Percentiles rank a stretch among this genome's conserved stretches.
phyloP scores from a whole-genome alignment of 2,888 invertebrate genomes.

The Parnassius smintheus region DNA sequence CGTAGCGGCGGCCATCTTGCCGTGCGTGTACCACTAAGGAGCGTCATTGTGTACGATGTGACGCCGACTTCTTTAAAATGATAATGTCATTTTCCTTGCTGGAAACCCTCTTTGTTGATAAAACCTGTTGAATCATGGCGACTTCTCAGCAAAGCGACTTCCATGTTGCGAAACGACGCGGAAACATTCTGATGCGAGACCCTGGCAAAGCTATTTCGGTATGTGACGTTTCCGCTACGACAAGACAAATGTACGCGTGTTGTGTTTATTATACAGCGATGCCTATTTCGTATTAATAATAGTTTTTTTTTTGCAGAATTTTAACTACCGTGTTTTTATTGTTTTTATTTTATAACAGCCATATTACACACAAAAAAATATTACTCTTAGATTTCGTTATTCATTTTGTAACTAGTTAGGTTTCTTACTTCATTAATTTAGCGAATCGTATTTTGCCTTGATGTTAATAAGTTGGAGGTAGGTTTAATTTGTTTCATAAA shows the following conservation, averaged over 20 bases:
- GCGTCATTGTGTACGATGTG: slow-evolving; percentile 71
- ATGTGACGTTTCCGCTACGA: slow-evolving; percentile 54
- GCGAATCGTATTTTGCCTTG: too few species aligned
- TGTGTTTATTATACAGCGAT: slow-evolving; percentile 4
- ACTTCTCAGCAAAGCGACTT: slow-evolving; percentile 39
- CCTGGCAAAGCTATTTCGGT: slow-evolving; percentile 73
- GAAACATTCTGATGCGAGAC: slow-evolving; percentile 59
- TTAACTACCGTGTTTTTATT: slow-evolving; percentile 33
- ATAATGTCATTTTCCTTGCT: slow-evolving; percentile 73
- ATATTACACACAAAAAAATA: slow-evolving; percentile 3
- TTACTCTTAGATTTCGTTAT: too few species aligned
- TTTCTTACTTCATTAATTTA: too few species aligned
- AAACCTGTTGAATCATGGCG: slow-evolving; percentile 43
- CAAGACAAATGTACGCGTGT: slow-evolving; percentile 14
- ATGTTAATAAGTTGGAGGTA: too few species aligned
- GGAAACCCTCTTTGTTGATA: slow-evolving; percentile 43
- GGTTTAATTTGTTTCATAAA: too few species aligned
- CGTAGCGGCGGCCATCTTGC: slow-evolving; percentile 75
- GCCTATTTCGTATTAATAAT: slow-evolving; percentile 35
- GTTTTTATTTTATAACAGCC: slow-evolving; percentile 34
- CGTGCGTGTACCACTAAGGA: slow-evolving; percentile 62
- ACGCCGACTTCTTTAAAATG: slow-evolving; percentile 66
- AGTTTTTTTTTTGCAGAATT: slow-evolving; percentile 46
- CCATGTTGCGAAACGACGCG: slow-evolving; percentile 59
- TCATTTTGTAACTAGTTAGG: too few species aligned